A percentile compares a stretch with the other conserved stretches of the same genome.
Conservation (phyloP, 2,888 invertebrate genomes). For the Xestoiulus laeticollis region DNA sequence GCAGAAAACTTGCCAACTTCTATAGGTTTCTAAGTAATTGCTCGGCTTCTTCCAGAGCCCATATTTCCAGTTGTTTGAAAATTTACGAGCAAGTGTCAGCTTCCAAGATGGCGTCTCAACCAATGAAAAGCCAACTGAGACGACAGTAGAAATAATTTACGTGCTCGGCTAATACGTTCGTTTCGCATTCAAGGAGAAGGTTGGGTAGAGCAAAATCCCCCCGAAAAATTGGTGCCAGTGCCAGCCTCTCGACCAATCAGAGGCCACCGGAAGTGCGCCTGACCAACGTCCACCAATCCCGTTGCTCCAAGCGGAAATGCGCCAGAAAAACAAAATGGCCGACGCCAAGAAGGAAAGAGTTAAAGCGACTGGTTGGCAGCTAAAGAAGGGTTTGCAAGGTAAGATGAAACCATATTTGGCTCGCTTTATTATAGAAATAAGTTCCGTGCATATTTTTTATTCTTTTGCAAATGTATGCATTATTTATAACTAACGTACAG, state of each 20-base stretch:
- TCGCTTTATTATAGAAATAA: slow-evolving; percentile 46
- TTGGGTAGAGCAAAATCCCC: slow-evolving; percentile 10
- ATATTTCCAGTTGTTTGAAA: slow-evolving; percentile 45
- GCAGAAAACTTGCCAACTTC: slow-evolving; percentile 38
- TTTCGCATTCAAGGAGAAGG: slow-evolving; percentile 45
- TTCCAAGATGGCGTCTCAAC: slow-evolving; percentile 50
- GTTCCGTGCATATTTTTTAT: neutral
- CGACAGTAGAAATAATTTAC: slow-evolving; percentile 46
- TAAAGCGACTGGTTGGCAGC: slow-evolving; percentile 47
- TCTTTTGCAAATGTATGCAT: neutral
- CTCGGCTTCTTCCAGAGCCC: slow-evolving; percentile 2
- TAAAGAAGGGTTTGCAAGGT: slow-evolving; percentile 48
- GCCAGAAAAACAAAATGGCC: slow-evolving; percentile 43
- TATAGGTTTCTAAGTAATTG: slow-evolving; percentile 40
- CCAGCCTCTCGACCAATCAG: slow-evolving; percentile 13
- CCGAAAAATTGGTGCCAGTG: neutral
- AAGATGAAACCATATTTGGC: slow-evolving; percentile 46
- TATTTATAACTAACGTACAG: neutral
- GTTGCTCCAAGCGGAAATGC: neutral
- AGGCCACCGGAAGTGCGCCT: slow-evolving; percentile 10
- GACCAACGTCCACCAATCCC: slow-evolving; percentile 32
- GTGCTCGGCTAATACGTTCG: slow-evolving; percentile 36
- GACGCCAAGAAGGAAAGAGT: slow-evolving; percentile 28
- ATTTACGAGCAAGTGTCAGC: slow-evolving; percentile 38
- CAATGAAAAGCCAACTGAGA: slow-evolving; percentile 13